Evolutionary conservation across 2,797 vertebrate genomes (phyloP).

Genomic region (Alcedo atthis): DNA sequence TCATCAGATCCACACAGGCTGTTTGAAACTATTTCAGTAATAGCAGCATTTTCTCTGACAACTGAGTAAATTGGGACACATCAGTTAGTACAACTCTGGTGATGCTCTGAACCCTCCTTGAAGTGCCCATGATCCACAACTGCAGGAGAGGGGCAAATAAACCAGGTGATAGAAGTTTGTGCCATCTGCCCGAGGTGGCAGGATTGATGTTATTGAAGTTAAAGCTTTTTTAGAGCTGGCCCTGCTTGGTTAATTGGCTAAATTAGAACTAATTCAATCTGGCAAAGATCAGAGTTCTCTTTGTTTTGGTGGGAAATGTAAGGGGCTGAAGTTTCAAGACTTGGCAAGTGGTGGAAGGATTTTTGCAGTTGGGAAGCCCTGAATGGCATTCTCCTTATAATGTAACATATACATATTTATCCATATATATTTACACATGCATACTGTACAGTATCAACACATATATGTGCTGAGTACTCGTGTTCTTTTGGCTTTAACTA

Average conservation of each 20-base stretch:
- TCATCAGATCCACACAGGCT: not conserved
- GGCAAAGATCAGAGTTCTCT: not conserved
- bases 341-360: not conserved
- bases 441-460: constrained; percentile 53
- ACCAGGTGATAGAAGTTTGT: not conserved
- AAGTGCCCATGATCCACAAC: not conserved
- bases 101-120: not conserved
- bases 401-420: constrained; percentile 63
- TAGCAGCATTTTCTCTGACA: not conserved
- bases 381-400: constrained; percentile 20
- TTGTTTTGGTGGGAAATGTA: not conserved
- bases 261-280: not conserved
- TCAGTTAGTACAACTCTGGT: not conserved
- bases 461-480: constrained; percentile 47
- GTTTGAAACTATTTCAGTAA: not conserved
- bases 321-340: not conserved
- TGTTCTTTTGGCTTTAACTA: constrained; percentile 53
- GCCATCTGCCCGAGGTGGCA: not conserved
- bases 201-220: not conserved
- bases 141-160: not conserved
- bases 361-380: constrained; percentile 21
- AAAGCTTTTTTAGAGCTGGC: not conserved
- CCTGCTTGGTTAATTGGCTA: not conserved
- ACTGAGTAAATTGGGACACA: not conserved
- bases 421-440: constrained; percentile 40